Base-by-base conservation (phyloP, 2,888 invertebrate genomes). In the Heliconius hortense region DNA sequence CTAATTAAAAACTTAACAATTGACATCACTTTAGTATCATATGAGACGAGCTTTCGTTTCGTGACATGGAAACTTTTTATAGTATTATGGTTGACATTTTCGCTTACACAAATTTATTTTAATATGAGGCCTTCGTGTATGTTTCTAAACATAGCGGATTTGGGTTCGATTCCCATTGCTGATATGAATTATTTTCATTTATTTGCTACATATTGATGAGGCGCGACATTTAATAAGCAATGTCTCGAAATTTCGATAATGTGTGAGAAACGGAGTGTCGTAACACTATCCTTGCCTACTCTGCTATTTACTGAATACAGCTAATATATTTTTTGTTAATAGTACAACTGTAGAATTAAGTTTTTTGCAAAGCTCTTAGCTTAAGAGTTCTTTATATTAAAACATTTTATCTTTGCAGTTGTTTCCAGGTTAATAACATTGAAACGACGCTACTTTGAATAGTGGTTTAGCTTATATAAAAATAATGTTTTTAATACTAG, bases 401-500 rank as follows among this genome's bases (percentile, higher is more conserved):
- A 39, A 43, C 39, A 8, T 66, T 43, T 66, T 43, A 24, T 43
- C 66, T 66, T 24, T 66, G n/a, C 15, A 43, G 24, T 43, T 24
- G 26, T 66, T 66, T 43, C 24, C 39, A 43, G 66, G 66, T 43
- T 43, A 39, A 66, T 66, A 43, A 66, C 43, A 66, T 43, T 66
- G 66, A 66, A 64, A 35, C 35, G 39, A 39, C 24, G 35, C 35
- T 64, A 64, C 64, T 64, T 64, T 64, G 64, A 39, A 64, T 39
- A 64, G 24, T 39, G 24, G 7, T 39, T 5, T 39, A 35, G 26
- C 39, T 64, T 35, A 24, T 63, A 8, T 63, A 18, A 63, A 18
- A 35, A 21, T 64, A 35, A 35, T 15, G 2, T 60, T 24, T 60
- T 26, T 60, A 15, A 60, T 48, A 15, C 0, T 18, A 0, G 5